A percentile compares a stretch with the other conserved stretches of the same genome.
Evolutionary conservation across 2,113 vertebrate genomes (phyloP).

Genomic region (Cepphus grylle): DNA sequence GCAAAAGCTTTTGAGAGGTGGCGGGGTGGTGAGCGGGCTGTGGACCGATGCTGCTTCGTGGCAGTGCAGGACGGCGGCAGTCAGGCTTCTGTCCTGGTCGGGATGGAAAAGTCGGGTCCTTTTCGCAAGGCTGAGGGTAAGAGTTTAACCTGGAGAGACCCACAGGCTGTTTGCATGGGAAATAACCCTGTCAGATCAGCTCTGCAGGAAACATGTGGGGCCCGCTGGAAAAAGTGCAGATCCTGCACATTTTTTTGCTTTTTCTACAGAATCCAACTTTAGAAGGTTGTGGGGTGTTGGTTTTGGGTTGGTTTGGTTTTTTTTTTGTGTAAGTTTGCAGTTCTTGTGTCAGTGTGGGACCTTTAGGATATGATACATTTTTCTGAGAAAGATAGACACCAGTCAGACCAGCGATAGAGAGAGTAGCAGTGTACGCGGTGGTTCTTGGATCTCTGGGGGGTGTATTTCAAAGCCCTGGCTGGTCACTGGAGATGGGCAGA

Average conservation of each 20-base stretch:
- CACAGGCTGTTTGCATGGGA: background rate
- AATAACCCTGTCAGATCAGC: background rate
- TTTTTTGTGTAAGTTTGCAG: background rate
- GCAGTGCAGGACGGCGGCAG: accelerated
- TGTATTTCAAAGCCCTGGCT: background rate
- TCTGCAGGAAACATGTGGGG: slow-evolving; percentile 19
- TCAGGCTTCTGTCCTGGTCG: accelerated
- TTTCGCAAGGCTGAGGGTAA: no score
- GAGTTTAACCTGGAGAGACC: background rate
- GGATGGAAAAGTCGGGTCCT: background rate
- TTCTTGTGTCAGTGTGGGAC: background rate
- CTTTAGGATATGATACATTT: background rate
- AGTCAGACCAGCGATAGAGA: background rate
- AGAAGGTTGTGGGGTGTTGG: background rate
- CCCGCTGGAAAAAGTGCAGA: slow-evolving; percentile 55
- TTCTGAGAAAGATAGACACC: background rate
- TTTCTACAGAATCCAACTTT: slow-evolving; percentile 19
- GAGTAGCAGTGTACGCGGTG: accelerated
- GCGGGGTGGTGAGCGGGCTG: background rate
- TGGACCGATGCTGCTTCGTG: accelerated
- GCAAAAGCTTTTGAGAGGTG: background rate
- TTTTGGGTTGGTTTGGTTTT: background rate
- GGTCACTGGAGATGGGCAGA: background rate
- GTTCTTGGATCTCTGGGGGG: background rate
- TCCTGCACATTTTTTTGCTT: slow-evolving; percentile 51